phyloP scores from a whole-genome alignment of 2,113 vertebrate species.

The Delphinapterus leucas region DNA sequence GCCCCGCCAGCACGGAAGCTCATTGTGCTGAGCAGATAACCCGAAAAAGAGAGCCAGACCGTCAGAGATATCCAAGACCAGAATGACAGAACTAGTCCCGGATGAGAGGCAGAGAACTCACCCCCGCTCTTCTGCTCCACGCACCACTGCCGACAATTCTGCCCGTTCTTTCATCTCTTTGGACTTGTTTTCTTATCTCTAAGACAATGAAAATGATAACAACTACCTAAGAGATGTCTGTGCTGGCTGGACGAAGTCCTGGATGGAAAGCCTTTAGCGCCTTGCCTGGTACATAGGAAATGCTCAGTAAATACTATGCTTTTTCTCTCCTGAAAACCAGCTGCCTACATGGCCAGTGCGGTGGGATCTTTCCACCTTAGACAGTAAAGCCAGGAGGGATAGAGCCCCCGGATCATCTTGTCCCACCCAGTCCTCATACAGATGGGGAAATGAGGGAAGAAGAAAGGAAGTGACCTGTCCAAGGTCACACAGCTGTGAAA shows the following conservation, averaged over 20 bases:
- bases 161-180: background rate
- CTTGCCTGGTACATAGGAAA: background rate
- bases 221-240: background rate
- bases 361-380: background rate
- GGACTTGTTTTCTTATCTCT: background rate
- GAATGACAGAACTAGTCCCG: background rate
- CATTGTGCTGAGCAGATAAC: background rate
- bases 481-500: background rate
- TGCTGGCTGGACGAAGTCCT: background rate
- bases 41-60: background rate
- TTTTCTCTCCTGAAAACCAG: background rate
- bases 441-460: background rate
- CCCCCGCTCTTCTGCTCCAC: too few species aligned
- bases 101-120: background rate
- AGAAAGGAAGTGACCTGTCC: background rate
- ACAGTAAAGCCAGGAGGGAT: background rate
- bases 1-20: fast-evolving
- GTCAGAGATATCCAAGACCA: background rate
- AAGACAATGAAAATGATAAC: background rate
- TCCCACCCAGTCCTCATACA: background rate
- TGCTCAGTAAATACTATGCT: background rate
- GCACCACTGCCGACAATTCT: background rate
- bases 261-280: fast-evolving
- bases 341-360: background rate
- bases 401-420: background rate